A percentile compares a stretch with the other conserved stretches of the same genome.
Evolutionary conservation across 2,888 invertebrate species (phyloP).

Genomic region (Netelia inedita): DNA sequence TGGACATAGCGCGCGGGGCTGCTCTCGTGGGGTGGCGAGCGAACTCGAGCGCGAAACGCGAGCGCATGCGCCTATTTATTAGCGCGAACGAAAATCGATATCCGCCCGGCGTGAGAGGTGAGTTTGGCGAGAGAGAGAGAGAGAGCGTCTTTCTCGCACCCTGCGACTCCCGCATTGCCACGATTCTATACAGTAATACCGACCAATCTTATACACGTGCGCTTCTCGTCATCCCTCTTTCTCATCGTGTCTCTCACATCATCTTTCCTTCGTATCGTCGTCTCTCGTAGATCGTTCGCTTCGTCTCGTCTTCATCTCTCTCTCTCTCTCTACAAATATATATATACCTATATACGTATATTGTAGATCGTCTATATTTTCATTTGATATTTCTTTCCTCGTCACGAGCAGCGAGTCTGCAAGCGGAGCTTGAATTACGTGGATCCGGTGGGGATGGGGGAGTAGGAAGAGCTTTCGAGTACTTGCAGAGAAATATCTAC

Average conservation of each 20-base stretch:
- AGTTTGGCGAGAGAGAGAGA: conserved; percentile 47
- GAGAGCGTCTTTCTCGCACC: conserved; percentile 46
- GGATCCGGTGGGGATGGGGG: conserved; percentile 2
- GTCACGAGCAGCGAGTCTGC: conserved; percentile 44
- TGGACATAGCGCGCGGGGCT: conserved; percentile 35
- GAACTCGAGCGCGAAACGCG: conserved; percentile 59
- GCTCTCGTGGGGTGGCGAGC: conserved; percentile 41
- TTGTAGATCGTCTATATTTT: conserved; percentile 61
- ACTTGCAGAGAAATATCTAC: conserved; percentile 53
- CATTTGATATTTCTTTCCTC: conserved; percentile 59
- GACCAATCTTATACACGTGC: background rate
- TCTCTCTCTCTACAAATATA: conserved; percentile 59
- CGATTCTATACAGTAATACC: conserved; percentile 3
- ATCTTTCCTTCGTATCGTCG: conserved; percentile 27
- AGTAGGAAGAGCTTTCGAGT: conserved; percentile 30
- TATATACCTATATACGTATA: conserved; percentile 66
- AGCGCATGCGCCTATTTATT: conserved; percentile 82
- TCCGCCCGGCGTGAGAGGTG: conserved; percentile 71
- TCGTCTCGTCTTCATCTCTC: conserved; percentile 25
- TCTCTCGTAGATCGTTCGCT: conserved; percentile 10
- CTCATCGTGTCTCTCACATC: conserved; percentile 21
- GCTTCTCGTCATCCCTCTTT: conserved; percentile 30
- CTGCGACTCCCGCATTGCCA: conserved; percentile 20
- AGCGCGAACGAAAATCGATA: conserved; percentile 82
- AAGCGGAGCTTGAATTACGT: conserved; percentile 39